Conservation (phyloP, 2,797 vertebrate species). For the Melanitta fusca region DNA sequence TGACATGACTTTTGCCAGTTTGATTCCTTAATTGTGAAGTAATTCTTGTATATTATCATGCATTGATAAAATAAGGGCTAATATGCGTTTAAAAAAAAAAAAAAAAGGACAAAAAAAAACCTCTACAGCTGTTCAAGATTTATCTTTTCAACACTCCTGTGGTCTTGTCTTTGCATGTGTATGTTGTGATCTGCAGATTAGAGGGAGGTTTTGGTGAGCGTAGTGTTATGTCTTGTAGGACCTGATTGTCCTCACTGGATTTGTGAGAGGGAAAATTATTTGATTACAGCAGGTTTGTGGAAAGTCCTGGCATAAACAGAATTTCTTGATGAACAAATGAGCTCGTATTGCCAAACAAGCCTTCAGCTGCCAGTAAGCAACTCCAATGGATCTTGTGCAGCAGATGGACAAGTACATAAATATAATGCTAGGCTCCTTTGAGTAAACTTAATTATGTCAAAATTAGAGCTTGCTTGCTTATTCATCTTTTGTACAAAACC, state of each 20-base stretch:
- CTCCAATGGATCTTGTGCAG: not conserved
- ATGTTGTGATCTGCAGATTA: not conserved
- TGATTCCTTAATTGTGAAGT: not conserved
- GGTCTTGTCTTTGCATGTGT: rapidly evolving
- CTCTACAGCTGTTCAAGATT: not conserved
- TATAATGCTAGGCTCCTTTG: not conserved
- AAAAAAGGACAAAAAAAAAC: not conserved
- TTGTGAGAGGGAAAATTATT: not conserved
- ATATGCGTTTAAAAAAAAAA: not conserved
- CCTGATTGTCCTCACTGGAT: not conserved
- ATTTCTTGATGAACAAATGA: not conserved
- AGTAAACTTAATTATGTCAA: not conserved
- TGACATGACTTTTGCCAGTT: not conserved
- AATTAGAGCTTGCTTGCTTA: not conserved
- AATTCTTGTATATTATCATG: not conserved
- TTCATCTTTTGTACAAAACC: not conserved
- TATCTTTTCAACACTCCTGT: not conserved
- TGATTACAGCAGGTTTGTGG: not conserved
- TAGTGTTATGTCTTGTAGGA: not conserved
- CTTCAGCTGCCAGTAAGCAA: not conserved
- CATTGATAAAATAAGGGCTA: not conserved
- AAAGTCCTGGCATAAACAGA: not conserved
- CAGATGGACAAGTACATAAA: not conserved
- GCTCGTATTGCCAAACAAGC: not conserved
- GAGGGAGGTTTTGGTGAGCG: not conserved